Evolutionary conservation across 2,113 vertebrate species (phyloP).

Genomic region (Vulpes vulpes): DNA sequence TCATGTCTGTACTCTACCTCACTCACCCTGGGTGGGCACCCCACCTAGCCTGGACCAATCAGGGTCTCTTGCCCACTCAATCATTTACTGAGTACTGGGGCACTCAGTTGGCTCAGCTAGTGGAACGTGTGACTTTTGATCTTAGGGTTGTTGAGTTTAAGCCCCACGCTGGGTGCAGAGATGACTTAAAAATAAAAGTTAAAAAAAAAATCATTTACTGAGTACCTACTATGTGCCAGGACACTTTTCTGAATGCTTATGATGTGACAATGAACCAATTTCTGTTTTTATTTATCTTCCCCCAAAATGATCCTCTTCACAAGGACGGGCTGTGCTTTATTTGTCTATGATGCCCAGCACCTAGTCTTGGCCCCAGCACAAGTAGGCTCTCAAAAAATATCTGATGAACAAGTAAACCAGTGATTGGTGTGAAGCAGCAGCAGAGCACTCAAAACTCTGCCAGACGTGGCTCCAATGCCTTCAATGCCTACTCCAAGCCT

Average conservation of each 20-base stretch:
- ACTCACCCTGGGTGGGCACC: not conserved
- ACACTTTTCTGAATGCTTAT: not conserved
- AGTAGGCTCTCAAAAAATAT: not conserved
- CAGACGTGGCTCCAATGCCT: accelerated
- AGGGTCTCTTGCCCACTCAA: not conserved
- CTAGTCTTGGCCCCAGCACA: not conserved
- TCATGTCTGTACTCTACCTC: not conserved
- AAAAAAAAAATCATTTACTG: not conserved
- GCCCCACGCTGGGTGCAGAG: not conserved
- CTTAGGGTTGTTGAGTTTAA: not conserved
- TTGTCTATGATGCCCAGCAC: not conserved
- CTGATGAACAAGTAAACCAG: not conserved
- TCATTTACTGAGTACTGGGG: not conserved
- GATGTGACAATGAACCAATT: not conserved
- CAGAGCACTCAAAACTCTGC: not conserved
- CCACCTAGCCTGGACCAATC: not conserved
- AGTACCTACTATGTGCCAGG: not conserved
- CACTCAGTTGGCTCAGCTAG: not conserved
- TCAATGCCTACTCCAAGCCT: not conserved
- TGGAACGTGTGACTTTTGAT: not conserved
- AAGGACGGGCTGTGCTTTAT: not conserved
- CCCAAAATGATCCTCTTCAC: not conserved
- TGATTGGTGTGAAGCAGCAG: accelerated
- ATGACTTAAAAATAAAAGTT: not conserved
- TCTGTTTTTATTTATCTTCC: not conserved